A percentile compares a stretch with the other conserved stretches of the same genome.
phyloP scores from a whole-genome alignment of 2,113 vertebrate genomes.

The Turnix velox region DNA sequence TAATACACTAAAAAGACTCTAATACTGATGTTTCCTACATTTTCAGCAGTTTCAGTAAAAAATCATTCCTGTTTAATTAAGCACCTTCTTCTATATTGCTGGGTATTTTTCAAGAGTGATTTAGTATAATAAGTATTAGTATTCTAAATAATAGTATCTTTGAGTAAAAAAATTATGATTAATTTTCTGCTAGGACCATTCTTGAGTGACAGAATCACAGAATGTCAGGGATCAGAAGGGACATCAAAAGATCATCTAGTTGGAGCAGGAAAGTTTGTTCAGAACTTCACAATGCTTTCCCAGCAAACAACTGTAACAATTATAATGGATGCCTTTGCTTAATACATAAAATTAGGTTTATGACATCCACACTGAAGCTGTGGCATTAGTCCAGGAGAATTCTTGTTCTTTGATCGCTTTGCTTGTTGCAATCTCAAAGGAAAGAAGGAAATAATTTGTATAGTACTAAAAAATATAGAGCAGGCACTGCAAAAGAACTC shows the following conservation, averaged over 20 bases:
- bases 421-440: not conserved
- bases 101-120: not conserved
- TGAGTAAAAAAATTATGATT: not conserved
- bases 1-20: not conserved
- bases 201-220: no score
- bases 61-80: not conserved
- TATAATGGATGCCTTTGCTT: not conserved
- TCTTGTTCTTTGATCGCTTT: not conserved
- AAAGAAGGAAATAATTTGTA: not conserved
- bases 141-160: not conserved
- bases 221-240: no score
- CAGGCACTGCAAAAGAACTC: not conserved
- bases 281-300: not conserved
- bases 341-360: not conserved
- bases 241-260: no score
- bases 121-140: not conserved
- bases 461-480: not conserved
- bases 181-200: not conserved
- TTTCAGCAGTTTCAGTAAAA: not conserved
- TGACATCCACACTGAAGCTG: not conserved
- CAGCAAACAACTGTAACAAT: not conserved
- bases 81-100: not conserved
- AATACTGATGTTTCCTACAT: not conserved
- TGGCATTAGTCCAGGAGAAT: not conserved
- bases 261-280: not conserved